phyloP scores from a whole-genome alignment of 92 coral and sea anemone genomes.

The Paramuricea clavata region DNA sequence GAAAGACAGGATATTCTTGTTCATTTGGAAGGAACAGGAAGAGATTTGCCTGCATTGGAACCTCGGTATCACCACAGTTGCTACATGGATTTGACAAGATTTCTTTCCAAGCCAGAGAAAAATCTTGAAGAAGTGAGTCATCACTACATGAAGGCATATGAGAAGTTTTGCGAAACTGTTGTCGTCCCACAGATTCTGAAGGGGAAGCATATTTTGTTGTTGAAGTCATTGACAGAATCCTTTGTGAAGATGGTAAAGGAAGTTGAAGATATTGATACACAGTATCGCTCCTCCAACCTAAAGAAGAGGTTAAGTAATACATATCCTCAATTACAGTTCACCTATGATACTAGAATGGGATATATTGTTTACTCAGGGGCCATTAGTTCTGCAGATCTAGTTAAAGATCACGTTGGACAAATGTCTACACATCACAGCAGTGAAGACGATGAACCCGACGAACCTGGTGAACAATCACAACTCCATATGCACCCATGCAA shows the following conservation, averaged over 20 bases:
- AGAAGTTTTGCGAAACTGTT: constrained; percentile 10
- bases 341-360: constrained; percentile 18
- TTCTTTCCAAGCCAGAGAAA: background rate
- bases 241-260: constrained; percentile 10
- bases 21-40: constrained; percentile 35
- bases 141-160: constrained; percentile 20
- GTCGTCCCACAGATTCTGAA: constrained; percentile 2
- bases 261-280: background rate
- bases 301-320: constrained; percentile 30
- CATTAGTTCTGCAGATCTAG: constrained; percentile 16
- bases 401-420: constrained; percentile 19
- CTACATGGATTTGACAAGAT: constrained; percentile 22
- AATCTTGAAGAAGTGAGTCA: background rate
- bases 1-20: constrained; percentile 29
- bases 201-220: background rate
- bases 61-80: constrained; percentile 14
- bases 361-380: constrained; percentile 26
- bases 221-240: constrained; percentile 22
- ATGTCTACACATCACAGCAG: background rate
- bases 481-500: background rate
- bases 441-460: constrained; percentile 8
- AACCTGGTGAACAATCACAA: background rate
- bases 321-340: constrained; percentile 4
- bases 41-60: constrained; percentile 38
- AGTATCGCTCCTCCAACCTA: constrained; percentile 15